Conservation (phyloP, 2,888 invertebrate genomes). For the Hirudinaria manillensis region DNA sequence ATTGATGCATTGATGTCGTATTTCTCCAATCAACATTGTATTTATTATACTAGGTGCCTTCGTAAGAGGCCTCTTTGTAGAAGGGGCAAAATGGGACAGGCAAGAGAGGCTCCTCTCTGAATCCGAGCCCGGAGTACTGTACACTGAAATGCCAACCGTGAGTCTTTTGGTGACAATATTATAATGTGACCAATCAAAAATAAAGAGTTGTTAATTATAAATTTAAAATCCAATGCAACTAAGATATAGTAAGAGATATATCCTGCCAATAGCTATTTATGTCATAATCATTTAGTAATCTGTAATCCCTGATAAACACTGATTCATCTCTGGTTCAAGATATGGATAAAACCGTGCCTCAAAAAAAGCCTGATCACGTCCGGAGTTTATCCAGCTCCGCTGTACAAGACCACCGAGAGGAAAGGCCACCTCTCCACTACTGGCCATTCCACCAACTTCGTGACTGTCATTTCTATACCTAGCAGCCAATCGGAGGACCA, state of each 20-base stretch:
- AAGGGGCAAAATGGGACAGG: conserved; percentile 78
- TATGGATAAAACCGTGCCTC: background rate
- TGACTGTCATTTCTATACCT: background rate
- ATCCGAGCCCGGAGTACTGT: background rate
- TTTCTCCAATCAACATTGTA: too few relatives aligned
- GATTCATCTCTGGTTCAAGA: background rate
- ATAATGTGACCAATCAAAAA: background rate
- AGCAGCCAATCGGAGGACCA: background rate
- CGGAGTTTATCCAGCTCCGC: background rate
- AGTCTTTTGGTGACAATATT: background rate
- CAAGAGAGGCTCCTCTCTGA: background rate
- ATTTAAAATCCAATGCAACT: background rate
- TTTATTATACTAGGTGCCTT: too few relatives aligned
- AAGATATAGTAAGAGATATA: background rate
- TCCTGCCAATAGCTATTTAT: background rate
- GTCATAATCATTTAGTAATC: too few relatives aligned
- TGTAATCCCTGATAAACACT: too few relatives aligned
- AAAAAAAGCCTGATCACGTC: background rate
- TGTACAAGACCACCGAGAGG: conserved; percentile 9
- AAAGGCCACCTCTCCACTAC: conserved; percentile 1
- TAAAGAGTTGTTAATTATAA: background rate
- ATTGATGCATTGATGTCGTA: too few relatives aligned
- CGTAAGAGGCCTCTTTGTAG: conserved; percentile 64
- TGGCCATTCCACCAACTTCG: conserved; percentile 8
- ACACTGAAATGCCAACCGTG: conserved; percentile 4